These are phyloP conservation scores for Cloeon dipterum DNA, from an alignment of 2,888 invertebrate species.

Conservation along the genomic window DNA sequence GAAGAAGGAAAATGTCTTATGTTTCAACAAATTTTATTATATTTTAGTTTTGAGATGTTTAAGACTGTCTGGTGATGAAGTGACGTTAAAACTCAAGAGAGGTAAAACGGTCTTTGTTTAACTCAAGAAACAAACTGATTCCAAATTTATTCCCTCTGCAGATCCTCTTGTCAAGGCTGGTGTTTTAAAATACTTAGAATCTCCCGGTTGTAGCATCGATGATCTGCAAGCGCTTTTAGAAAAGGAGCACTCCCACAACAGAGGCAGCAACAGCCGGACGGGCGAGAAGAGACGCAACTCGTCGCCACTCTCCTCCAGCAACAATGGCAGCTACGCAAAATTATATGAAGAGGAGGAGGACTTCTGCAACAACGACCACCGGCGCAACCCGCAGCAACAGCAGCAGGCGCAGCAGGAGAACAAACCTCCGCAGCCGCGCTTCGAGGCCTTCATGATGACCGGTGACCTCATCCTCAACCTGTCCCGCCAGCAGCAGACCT, in stretches of 20 bases:
- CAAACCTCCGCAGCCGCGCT: constrained; percentile 22
- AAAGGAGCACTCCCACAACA: too few relatives aligned
- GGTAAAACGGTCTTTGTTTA: constrained; percentile 32
- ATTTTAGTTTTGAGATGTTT: constrained; percentile 73
- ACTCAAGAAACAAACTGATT: neutral
- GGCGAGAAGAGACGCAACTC: too few relatives aligned
- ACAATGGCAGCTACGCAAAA: neutral
- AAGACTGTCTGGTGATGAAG: constrained; percentile 72
- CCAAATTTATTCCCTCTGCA: constrained; percentile 16
- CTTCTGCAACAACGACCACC: too few relatives aligned
- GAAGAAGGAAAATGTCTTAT: neutral
- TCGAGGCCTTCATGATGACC: constrained; percentile 94
- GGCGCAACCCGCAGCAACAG: too few relatives aligned
- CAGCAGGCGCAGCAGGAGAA: neutral
- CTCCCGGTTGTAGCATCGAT: neutral
- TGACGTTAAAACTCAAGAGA: constrained; percentile 73
- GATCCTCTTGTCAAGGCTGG: constrained; percentile 68
- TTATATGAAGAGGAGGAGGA: neutral
- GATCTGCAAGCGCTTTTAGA: too few relatives aligned
- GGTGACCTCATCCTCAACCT: constrained; percentile 88
- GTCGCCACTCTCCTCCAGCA: too few relatives aligned
- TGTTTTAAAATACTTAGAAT: constrained; percentile 16
- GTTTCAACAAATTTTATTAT: constrained; percentile 6
- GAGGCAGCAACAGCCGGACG: too few relatives aligned
- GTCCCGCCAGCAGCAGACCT: constrained; percentile 52